phyloP scores from a whole-genome alignment of 2,113 vertebrate species.

The Apodemus sylvaticus region DNA sequence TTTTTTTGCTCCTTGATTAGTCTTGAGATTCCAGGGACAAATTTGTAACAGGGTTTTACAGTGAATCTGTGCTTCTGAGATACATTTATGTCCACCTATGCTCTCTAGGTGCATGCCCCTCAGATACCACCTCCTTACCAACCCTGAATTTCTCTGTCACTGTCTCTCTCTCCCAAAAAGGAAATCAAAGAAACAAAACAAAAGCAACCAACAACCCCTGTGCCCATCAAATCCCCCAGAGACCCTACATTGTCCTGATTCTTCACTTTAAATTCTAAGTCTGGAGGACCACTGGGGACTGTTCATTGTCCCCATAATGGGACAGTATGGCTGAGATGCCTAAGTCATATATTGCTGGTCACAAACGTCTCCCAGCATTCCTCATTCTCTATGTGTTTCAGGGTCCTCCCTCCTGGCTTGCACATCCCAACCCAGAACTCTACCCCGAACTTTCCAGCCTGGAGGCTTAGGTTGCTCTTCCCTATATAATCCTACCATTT shows the following conservation, averaged over 20 bases:
- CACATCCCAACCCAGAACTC: neutral
- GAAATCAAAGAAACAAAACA: neutral
- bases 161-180: neutral
- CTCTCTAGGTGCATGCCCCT: neutral
- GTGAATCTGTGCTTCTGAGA: neutral
- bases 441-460: neutral
- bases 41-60: neutral
- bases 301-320: neutral
- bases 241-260: rapidly evolving
- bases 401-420: neutral
- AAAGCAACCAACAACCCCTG: neutral
- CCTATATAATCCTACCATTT: neutral
- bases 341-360: neutral
- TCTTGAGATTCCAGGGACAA: neutral
- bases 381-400: neutral
- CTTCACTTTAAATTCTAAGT: neutral
- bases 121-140: neutral
- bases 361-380: neutral
- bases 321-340: neutral
- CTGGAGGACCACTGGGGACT: neutral
- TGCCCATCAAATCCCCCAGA: neutral
- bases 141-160: neutral
- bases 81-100: neutral
- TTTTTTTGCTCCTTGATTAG: neutral
- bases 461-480: neutral